These are phyloP conservation scores for Podarcis lilfordi DNA, from an alignment of 2,797 vertebrate genomes.

Conservation along the genomic window DNA sequence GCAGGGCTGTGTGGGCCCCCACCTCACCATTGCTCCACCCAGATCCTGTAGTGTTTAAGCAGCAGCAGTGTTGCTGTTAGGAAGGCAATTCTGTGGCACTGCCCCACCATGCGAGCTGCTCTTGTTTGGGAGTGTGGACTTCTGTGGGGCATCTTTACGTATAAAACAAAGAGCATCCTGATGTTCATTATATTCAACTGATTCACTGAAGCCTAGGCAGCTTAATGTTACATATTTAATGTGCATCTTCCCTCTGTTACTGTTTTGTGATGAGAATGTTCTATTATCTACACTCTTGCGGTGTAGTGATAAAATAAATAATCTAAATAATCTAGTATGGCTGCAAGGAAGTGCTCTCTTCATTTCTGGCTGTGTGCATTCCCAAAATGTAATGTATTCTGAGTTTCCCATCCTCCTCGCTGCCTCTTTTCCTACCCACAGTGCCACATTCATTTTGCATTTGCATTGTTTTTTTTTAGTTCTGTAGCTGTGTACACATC, in stretches of 20 bases:
- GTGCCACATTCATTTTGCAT: not conserved
- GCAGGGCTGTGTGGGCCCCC: too few species aligned
- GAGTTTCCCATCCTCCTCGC: not conserved
- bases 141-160: not conserved
- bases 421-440: not conserved
- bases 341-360: not conserved
- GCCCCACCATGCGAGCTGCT: too few species aligned
- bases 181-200: not conserved
- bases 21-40: too few species aligned
- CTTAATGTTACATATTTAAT: not conserved
- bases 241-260: not conserved
- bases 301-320: not conserved
- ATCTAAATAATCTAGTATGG: not conserved
- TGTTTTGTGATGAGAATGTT: not conserved
- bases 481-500: not conserved
- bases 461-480: not conserved
- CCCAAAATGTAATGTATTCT: not conserved
- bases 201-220: not conserved
- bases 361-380: not conserved
- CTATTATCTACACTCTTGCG: not conserved
- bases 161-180: not conserved
- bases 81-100: not conserved
- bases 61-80: not conserved
- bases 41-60: not conserved
- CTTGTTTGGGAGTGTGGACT: not conserved